Evolutionary conservation across 2,113 vertebrate species (phyloP).

Genomic region (Grantiella picta): DNA sequence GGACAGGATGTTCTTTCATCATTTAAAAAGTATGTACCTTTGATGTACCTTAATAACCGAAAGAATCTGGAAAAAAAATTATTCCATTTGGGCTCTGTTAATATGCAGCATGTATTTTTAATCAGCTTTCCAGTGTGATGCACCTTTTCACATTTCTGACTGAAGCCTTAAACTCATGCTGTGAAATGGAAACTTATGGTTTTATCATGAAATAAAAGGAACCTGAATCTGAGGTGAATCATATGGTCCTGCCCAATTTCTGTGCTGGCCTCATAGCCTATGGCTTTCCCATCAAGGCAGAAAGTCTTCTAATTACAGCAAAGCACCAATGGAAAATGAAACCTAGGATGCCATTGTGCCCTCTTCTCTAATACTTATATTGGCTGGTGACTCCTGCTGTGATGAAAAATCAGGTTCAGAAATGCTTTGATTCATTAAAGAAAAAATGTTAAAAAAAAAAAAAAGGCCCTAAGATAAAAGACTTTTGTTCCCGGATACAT

Average conservation of each 20-base stretch:
- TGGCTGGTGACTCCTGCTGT: neutral
- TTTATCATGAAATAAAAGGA: conserved; percentile 35
- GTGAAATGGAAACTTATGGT: conserved; percentile 1
- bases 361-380: conserved; percentile 8
- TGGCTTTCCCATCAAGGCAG: conserved; percentile 26
- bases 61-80: conserved; percentile 26
- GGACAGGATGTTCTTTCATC: neutral
- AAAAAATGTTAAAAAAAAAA: neutral
- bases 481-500: neutral
- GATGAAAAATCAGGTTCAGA: conserved; percentile 26
- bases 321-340: conserved; percentile 38
- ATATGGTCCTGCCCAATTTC: neutral
- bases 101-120: conserved; percentile 57
- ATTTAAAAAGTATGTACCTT: neutral
- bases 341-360: neutral
- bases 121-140: conserved; percentile 41
- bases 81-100: conserved; percentile 32
- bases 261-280: neutral
- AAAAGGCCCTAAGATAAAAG: neutral
- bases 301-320: conserved; percentile 58
- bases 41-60: conserved; percentile 26
- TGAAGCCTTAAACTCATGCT: conserved; percentile 14
- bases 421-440: conserved; percentile 50
- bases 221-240: neutral
- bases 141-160: neutral